These are phyloP conservation scores for Alaudala cheleensis DNA, from an alignment of 2,113 vertebrate genomes.

Conservation along the genomic window DNA sequence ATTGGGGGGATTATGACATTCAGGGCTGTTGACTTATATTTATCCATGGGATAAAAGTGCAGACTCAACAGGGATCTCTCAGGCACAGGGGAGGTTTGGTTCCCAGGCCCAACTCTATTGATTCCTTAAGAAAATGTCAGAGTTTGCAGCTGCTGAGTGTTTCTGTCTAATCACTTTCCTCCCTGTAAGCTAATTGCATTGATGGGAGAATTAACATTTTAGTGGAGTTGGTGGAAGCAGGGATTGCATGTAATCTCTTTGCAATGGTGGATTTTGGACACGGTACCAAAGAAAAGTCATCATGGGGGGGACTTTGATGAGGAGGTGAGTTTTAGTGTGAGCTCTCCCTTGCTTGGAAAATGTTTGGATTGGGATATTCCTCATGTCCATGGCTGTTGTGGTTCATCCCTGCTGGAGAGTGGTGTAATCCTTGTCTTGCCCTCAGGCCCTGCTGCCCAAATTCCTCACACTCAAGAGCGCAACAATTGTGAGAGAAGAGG, in stretches of 20 bases:
- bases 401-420: neutral
- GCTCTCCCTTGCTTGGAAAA: neutral
- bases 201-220: neutral
- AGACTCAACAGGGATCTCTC: conserved; percentile 39
- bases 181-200: neutral
- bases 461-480: neutral
- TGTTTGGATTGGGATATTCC: neutral
- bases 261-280: neutral
- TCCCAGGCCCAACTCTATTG: conserved; percentile 2
- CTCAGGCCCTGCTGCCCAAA: neutral
- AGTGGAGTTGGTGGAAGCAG: neutral
- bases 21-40: conserved; percentile 28
- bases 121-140: conserved; percentile 19
- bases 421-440: neutral
- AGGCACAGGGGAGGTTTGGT: neutral
- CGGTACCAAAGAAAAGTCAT: neutral
- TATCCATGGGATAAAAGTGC: conserved; percentile 37
- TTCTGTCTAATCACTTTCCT: neutral
- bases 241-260: neutral
- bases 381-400: fast-evolving
- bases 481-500: neutral
- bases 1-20: conserved; percentile 17
- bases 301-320: neutral
- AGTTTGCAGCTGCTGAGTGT: neutral
- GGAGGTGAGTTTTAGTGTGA: neutral